Conservation (phyloP, 2,113 vertebrate species). For the Oncorhynchus nerka region DNA sequence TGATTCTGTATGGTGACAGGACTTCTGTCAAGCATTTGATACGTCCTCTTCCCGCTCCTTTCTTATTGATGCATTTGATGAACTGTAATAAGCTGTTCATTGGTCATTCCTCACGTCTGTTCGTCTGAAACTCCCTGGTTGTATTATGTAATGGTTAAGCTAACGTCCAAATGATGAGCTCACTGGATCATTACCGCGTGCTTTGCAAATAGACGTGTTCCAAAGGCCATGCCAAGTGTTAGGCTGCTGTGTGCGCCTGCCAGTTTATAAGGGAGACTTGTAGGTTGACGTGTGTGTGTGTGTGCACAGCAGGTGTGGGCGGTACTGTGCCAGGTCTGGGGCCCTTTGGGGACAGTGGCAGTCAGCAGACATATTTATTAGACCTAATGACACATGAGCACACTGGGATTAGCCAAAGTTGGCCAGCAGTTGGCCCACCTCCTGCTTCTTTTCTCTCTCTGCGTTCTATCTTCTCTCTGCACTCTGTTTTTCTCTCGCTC, state of each 20-base stretch:
- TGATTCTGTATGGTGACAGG: not conserved
- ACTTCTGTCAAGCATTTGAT: not conserved
- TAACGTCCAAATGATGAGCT: constrained; percentile 34
- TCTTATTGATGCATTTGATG: constrained; percentile 27
- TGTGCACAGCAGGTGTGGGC: not conserved
- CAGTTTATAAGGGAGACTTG: not conserved
- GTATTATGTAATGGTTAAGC: not conserved
- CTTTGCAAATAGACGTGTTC: constrained; percentile 34
- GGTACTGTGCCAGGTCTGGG: constrained; percentile 7
- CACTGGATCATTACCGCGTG: constrained; percentile 9
- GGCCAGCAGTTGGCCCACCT: constrained; percentile 34
- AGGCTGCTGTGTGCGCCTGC: constrained; percentile 13
- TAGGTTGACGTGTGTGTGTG: constrained; percentile 9
- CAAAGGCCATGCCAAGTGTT: constrained; percentile 17
- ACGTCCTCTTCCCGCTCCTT: not conserved
- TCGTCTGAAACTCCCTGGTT: not conserved
- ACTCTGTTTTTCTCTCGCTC: constrained; percentile 8
- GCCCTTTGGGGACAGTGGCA: constrained; percentile 50
- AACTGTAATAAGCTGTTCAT: not conserved
- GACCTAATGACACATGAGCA: constrained; percentile 45
- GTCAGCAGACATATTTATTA: constrained; percentile 60
- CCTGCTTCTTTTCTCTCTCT: constrained; percentile 15
- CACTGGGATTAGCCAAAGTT: constrained; percentile 65
- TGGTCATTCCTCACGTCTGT: not conserved
- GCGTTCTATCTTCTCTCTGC: not conserved